phyloP scores from a whole-genome alignment of 2,797 vertebrate species.

The Notoglanidium macrostoma region DNA sequence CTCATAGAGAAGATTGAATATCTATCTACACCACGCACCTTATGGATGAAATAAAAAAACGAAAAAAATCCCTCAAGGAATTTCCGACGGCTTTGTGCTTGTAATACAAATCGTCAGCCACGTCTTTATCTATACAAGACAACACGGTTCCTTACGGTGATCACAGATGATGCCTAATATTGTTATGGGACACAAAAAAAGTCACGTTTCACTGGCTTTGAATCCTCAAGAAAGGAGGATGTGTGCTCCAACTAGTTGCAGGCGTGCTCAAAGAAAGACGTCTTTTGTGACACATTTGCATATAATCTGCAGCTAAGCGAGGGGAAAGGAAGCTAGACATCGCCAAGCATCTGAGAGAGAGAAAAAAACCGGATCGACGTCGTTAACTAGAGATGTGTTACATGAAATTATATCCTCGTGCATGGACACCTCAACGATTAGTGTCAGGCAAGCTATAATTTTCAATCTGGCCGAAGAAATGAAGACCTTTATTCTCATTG shows the following conservation, averaged over 20 bases:
- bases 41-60: conserved; percentile 16
- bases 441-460: conserved; percentile 74
- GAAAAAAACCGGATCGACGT: conserved; percentile 63
- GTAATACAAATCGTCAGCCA: conserved; percentile 44
- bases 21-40: conserved; percentile 32
- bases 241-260: conserved; percentile 11
- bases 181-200: conserved; percentile 30
- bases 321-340: neutral
- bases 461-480: conserved; percentile 71
- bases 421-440: conserved; percentile 67
- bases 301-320: conserved; percentile 67
- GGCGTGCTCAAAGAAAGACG: conserved; percentile 39
- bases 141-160: conserved; percentile 27
- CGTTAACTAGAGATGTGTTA: conserved; percentile 61
- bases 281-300: conserved; percentile 73
- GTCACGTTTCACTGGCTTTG: conserved; percentile 7
- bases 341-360: conserved; percentile 50
- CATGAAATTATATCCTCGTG: conserved; percentile 65
- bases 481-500: conserved; percentile 73
- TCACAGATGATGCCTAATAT: conserved; percentile 35
- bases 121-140: conserved; percentile 35
- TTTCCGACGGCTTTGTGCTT: conserved; percentile 42
- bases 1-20: conserved; percentile 53
- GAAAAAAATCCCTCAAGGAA: conserved; percentile 33
- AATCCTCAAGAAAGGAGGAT: conserved; percentile 23